Base-by-base conservation (phyloP, 2,888 invertebrate species). In the Tetragonisca angustula region DNA sequence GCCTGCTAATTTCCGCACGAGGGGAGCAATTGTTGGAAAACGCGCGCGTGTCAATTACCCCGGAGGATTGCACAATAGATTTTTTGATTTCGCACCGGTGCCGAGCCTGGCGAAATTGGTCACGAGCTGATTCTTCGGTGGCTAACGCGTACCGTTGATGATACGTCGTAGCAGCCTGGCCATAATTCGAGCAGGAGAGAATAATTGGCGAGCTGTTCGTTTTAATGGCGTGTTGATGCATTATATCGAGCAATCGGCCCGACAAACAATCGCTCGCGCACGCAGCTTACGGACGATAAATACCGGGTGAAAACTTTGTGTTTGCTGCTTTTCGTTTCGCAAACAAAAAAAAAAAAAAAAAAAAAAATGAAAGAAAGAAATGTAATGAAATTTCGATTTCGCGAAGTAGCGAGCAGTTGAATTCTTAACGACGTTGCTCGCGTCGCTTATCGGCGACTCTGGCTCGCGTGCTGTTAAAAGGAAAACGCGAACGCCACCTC, bases 31-130 rank as follows among this genome's bases (percentile, higher is more conserved):
- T 74, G 69, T 70, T 65, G 72, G 64, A 4, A 54, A 64, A 52
- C 27, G 36, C 15, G 61, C 21, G n/a, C 69, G 69, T 69, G 68
- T 54, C 65, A 50, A 67, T 84, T 84, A 68, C 49, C 17, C 54
- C 21, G 19, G n/a, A 75, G 64, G 43, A 43, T 43, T 43, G 9
- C 43, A 76, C 83, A 72, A 72, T 72, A 62, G 56, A 68, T 72
- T 76, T 80, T 83, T 83, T 79, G 73, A 79, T 84, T 69, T 62
- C 32, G 32, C 52, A 56, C 50, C 49, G 52, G 62, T 56, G 71
- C 67, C 78, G 70, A 64, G 59, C 21, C 56, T 50, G 43, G 43
- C 49, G 43, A 65, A 83, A 83, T 83, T 83, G 72, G 59, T 32
- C 64, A 50, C 32, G 27, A n/a, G 32, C 24, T 76, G n/a, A 68